These are phyloP conservation scores for Cryptoprocta ferox DNA, from an alignment of 2,797 vertebrate genomes.

Conservation along the genomic window DNA sequence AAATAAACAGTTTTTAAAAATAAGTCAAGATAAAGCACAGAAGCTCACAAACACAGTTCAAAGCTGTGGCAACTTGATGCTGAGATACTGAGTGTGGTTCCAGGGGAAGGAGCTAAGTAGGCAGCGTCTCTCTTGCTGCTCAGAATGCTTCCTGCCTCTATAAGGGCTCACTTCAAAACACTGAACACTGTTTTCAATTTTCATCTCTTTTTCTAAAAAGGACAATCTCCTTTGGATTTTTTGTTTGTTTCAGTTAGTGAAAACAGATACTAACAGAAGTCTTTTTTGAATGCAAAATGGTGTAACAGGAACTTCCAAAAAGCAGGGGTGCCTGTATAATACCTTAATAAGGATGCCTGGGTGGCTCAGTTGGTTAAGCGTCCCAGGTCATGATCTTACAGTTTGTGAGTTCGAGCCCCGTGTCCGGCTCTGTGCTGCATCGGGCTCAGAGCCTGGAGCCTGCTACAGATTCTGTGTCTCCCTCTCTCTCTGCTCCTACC, in stretches of 20 bases:
- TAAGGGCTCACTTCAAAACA: background rate
- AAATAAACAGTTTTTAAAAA: background rate
- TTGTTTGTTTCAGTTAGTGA: background rate
- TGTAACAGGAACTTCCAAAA: background rate
- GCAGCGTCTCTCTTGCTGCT: background rate
- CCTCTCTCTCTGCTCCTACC: too few relatives aligned
- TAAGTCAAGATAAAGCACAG: background rate
- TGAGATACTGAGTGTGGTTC: background rate
- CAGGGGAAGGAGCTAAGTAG: background rate
- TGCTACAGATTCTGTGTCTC: too few relatives aligned
- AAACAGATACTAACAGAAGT: background rate
- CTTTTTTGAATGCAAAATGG: background rate
- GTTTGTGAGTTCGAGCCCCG: too few relatives aligned
- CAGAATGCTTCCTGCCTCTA: background rate
- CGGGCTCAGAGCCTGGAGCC: too few relatives aligned
- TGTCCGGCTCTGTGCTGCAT: too few relatives aligned
- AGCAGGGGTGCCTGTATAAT: background rate
- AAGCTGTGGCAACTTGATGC: background rate
- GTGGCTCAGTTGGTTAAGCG: too few relatives aligned
- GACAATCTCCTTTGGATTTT: background rate
- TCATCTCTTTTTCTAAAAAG: background rate
- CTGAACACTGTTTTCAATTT: background rate
- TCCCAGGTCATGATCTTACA: too few relatives aligned
- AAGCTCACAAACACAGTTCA: background rate
- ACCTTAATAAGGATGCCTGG: too few relatives aligned